Conservation (phyloP, 1,140 invertebrate genomes). For the Drosophila dunni region DNA sequence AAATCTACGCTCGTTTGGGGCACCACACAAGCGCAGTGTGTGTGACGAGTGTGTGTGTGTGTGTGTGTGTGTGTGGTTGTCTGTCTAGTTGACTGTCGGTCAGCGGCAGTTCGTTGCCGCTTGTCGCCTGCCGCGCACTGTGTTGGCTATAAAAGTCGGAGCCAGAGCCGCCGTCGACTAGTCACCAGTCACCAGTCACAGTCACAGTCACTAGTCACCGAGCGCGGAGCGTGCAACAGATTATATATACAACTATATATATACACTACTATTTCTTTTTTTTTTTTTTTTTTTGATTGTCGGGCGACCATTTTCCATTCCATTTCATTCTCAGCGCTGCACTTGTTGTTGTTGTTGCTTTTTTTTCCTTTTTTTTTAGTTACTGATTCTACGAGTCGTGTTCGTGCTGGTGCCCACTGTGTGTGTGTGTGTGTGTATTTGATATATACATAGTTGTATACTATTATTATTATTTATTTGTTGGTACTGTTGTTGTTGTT, state of each 20-base stretch:
- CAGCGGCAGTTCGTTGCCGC: slow-evolving; percentile 13
- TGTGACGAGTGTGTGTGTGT: not conserved
- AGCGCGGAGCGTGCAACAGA: slow-evolving; percentile 50
- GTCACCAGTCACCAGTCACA: slow-evolving; percentile 44
- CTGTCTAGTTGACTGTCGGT: slow-evolving; percentile 17
- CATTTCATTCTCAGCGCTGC: slow-evolving; percentile 38
- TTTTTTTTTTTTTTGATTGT: slow-evolving; percentile 5
- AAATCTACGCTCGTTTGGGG: slow-evolving; percentile 14
- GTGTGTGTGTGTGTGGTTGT: not conserved
- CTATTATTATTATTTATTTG: slow-evolving; percentile 40
- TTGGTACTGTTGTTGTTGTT: slow-evolving; percentile 33
- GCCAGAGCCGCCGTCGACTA: slow-evolving; percentile 58
- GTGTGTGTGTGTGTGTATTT: slow-evolving; percentile 17
- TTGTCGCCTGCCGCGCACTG: slow-evolving; percentile 46
- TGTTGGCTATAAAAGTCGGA: slow-evolving; percentile 79
- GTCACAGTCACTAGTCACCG: slow-evolving; percentile 26
- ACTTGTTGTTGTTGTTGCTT: slow-evolving; percentile 10
- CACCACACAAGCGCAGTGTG: no score
- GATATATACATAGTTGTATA: not conserved
- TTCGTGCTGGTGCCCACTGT: slow-evolving; percentile 17
- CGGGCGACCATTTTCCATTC: slow-evolving; percentile 54
- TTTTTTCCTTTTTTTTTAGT: not conserved
- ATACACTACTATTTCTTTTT: no score
- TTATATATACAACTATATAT: not conserved
- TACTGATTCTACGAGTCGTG: slow-evolving; percentile 16